A percentile compares a stretch with the other conserved stretches of the same genome.
phyloP scores from a whole-genome alignment of 2,797 vertebrate species.

The Phalloptychus januarius region DNA sequence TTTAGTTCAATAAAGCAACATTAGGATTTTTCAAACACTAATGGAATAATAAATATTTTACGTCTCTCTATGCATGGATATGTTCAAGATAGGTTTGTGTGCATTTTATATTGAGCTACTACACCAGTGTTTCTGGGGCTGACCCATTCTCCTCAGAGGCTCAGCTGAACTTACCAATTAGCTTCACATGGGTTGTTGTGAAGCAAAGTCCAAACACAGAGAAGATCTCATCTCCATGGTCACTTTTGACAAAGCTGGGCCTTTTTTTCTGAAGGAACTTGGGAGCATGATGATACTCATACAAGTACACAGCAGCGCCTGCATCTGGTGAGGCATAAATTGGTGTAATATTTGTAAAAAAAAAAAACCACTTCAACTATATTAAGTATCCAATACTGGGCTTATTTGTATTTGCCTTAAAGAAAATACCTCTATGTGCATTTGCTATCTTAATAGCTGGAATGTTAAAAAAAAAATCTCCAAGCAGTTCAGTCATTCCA shows the following conservation, averaged over 20 bases:
- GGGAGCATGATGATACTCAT: conserved; percentile 83
- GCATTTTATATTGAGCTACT: neutral
- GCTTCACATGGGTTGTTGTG: conserved; percentile 60
- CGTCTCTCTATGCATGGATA: conserved; percentile 51
- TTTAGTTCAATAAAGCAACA: too few relatives aligned
- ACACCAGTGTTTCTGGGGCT: conserved; percentile 27
- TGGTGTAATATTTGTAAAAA: neutral
- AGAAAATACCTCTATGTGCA: conserved; percentile 84
- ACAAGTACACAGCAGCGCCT: conserved; percentile 84
- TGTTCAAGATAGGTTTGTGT: neutral
- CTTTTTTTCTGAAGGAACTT: conserved; percentile 46
- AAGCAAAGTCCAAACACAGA: conserved; percentile 85
- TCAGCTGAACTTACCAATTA: conserved; percentile 52
- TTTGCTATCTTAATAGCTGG: conserved; percentile 74
- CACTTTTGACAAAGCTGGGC: conserved; percentile 83
- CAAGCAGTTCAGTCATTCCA: conserved; percentile 73
- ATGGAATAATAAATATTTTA: neutral
- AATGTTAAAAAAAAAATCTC: conserved; percentile 77
- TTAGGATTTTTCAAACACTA: neutral
- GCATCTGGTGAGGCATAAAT: conserved; percentile 62
- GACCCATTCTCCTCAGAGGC: conserved; percentile 81
- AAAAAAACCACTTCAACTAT: neutral
- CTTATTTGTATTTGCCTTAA: neutral
- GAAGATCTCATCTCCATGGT: conserved; percentile 85
- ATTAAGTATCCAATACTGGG: neutral